Evolutionary conservation across 1,140 invertebrate species (phyloP).

Genomic region (Chironomus striatipennis): DNA sequence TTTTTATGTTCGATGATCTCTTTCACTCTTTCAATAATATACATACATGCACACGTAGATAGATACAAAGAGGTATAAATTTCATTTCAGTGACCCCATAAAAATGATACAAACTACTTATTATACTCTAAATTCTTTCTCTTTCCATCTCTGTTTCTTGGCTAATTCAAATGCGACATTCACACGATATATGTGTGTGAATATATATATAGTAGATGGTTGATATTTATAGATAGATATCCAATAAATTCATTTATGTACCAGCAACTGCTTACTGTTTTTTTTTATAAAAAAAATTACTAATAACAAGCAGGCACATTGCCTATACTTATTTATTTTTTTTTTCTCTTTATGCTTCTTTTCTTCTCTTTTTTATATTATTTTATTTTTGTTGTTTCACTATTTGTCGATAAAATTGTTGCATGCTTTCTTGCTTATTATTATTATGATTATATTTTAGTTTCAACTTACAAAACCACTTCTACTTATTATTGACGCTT

Average conservation of each 20-base stretch:
- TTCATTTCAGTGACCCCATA: too few species aligned
- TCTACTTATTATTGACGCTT: neutral
- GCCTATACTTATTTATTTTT: too few species aligned
- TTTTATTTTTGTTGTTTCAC: too few species aligned
- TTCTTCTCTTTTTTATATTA: too few species aligned
- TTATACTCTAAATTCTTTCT: slow-evolving; percentile 1
- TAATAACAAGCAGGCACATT: neutral
- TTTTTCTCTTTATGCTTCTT: too few species aligned
- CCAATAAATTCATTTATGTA: neutral
- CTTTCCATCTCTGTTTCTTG: neutral
- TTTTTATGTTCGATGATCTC: neutral
- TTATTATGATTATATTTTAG: too few species aligned
- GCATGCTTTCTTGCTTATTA: neutral
- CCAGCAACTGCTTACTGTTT: neutral
- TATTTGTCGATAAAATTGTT: neutral
- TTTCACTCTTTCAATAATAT: too few species aligned
- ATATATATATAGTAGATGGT: neutral
- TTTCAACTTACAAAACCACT: neutral
- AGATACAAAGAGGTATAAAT: too few species aligned
- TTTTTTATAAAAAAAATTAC: neutral
- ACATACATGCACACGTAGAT: too few species aligned
- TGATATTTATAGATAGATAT: neutral
- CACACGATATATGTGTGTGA: neutral
- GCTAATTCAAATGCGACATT: neutral
- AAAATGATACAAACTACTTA: neutral